Conservation (phyloP, 2,113 vertebrate species). For the Gallinago jamesoni region DNA sequence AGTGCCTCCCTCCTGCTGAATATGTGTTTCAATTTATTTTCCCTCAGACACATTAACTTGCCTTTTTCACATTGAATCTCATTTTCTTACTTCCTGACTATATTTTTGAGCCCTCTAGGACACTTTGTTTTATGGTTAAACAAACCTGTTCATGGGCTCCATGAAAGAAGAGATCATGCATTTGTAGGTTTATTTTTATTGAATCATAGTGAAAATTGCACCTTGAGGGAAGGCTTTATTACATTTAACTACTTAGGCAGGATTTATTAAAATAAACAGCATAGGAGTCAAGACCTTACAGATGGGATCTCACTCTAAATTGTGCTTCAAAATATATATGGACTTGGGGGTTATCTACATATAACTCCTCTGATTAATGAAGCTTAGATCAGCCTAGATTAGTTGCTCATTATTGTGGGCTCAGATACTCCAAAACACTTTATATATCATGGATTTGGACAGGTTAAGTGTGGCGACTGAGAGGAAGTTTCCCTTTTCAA, state of each 20-base stretch:
- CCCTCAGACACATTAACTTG: background rate
- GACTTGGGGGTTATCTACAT: background rate
- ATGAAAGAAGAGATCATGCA: slow-evolving; percentile 10
- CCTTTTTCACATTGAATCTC: background rate
- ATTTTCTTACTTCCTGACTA: slow-evolving; percentile 55
- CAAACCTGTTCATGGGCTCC: slow-evolving; percentile 16
- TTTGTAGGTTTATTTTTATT: slow-evolving; percentile 61
- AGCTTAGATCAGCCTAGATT: background rate
- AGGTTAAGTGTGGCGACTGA: background rate
- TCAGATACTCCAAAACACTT: background rate
- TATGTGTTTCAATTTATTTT: slow-evolving; percentile 55
- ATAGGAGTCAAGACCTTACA: slow-evolving; percentile 33
- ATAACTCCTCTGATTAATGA: background rate
- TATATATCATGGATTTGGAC: background rate
- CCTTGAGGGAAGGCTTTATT: slow-evolving; percentile 47
- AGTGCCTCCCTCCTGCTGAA: background rate
- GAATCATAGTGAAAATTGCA: slow-evolving; percentile 48
- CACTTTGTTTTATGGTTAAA: slow-evolving; percentile 39
- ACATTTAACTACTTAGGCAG: slow-evolving; percentile 48
- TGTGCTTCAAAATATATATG: background rate
- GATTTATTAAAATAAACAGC: slow-evolving; percentile 64
- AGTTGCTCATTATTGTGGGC: background rate
- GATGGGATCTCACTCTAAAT: background rate
- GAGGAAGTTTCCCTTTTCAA: background rate
- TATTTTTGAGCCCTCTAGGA: slow-evolving; percentile 47